phyloP scores from a whole-genome alignment of 2,797 vertebrate species.

The Acipenser transmontanus region DNA sequence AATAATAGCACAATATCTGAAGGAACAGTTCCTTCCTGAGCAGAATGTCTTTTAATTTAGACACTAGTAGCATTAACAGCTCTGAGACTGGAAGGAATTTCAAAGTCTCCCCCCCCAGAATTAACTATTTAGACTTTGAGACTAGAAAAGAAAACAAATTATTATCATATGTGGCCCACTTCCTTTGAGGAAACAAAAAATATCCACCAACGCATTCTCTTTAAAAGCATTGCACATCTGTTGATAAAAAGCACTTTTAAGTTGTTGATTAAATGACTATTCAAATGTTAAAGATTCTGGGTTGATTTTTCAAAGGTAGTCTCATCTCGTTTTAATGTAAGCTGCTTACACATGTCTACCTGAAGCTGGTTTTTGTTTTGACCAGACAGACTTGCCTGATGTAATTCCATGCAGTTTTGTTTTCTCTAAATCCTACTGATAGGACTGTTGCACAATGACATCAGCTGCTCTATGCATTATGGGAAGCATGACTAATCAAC shows the following conservation, averaged over 20 bases:
- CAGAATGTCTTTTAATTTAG: conserved; percentile 49
- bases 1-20: conserved; percentile 59
- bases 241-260: conserved; percentile 47
- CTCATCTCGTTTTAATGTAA: no score
- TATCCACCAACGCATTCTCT: conserved; percentile 51
- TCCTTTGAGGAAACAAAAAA: neutral
- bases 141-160: conserved; percentile 23
- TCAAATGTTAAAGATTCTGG: no score
- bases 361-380: no score
- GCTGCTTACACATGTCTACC: no score
- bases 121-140: conserved; percentile 27
- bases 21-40: conserved; percentile 59
- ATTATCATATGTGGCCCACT: conserved; percentile 17
- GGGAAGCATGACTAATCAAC: no score
- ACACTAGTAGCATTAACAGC: conserved; percentile 36
- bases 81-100: conserved; percentile 6
- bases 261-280: conserved; percentile 43
- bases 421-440: no score
- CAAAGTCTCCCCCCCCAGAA: conserved; percentile 21
- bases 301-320: no score
- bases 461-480: no score
- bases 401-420: no score
- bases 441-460: no score
- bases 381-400: no score
- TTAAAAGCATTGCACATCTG: conserved; percentile 42